Evolutionary conservation across 2,888 invertebrate species (phyloP), one percentile per base, ranked within the genome.

Genomic region (Dermolepida albohirtum): DNA sequence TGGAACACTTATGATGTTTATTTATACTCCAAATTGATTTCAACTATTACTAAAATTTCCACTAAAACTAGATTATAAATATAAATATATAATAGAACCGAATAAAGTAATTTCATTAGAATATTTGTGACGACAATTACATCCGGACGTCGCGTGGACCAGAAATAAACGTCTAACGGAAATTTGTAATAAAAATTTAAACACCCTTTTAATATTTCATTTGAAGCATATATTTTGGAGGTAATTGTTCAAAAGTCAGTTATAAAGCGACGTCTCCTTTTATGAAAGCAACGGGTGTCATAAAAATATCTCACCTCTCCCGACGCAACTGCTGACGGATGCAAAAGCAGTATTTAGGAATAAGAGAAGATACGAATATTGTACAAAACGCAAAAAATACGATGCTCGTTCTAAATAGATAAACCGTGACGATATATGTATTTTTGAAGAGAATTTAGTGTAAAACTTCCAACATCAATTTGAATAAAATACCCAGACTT

Each of bases 281-380:
- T 49, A 49, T 49, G 22, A 49, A 49, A 34, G 34, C 34, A 34
- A 34, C 34, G 34, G 34, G 52, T 52, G 34, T 39, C 52, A 52
- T 52, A 52, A 52, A 34, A 34, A 14, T 52, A 16, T 14, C 39
- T 52, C 14, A 16, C 34, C 39, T 52, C 14, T 52, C 7, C 39
- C 52, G 39, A 14, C 29, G 14, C 52, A 52, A 34, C 39, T 52
- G 52, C 39, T 52, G 52, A 52, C 52, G 29, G 52, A 52, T 52
- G 52, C 52, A 39, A 52, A 52, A 29, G 52, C 39, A 34, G 52
- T 16, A 29, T 52, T 52, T 52, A 52, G 12, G 12, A 2, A 34
- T 34, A 34, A 34, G 8, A 14, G 14, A 16, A 52, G 52, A 52
- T 29, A 39, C 29, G 52, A 39, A 29, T 34, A 10, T 34, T 34